A percentile compares a stretch with the other conserved stretches of the same genome.
Conservation (phyloP, 2,113 vertebrate genomes). For the Leptobrachium leishanense region DNA sequence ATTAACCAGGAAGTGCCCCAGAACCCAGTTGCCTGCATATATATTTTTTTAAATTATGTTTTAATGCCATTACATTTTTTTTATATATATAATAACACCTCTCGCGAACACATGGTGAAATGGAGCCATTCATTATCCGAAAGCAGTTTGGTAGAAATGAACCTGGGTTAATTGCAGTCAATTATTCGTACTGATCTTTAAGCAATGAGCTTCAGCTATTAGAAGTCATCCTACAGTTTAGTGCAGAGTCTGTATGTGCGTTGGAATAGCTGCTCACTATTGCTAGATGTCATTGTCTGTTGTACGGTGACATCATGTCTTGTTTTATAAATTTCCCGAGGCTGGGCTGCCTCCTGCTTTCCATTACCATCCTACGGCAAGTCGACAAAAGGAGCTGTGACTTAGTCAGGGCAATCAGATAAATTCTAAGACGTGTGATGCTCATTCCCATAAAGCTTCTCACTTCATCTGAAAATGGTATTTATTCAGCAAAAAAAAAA, state of each 20-base stretch:
- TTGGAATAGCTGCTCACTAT: background rate
- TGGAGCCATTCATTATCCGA: background rate
- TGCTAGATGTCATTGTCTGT: background rate
- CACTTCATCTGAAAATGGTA: background rate
- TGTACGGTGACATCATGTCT: conserved; percentile 20
- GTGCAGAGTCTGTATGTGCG: background rate
- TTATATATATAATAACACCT: background rate
- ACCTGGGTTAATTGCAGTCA: background rate
- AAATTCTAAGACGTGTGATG: background rate
- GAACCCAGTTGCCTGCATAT: no score
- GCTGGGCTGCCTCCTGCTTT: background rate
- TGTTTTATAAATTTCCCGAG: conserved; percentile 3
- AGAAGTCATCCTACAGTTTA: background rate
- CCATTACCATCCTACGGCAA: background rate
- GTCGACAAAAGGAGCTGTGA: background rate
- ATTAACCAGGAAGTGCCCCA: no score
- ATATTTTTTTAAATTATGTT: no score
- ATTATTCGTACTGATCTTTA: background rate
- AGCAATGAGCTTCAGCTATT: background rate
- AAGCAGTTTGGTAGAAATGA: background rate
- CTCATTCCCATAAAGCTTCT: background rate
- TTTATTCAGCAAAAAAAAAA: no score
- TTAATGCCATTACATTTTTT: no score
- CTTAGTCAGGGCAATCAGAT: background rate
- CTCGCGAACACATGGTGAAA: background rate